Base-by-base conservation (phyloP, 2,113 vertebrate genomes). In the Triplophysa siluroides region DNA sequence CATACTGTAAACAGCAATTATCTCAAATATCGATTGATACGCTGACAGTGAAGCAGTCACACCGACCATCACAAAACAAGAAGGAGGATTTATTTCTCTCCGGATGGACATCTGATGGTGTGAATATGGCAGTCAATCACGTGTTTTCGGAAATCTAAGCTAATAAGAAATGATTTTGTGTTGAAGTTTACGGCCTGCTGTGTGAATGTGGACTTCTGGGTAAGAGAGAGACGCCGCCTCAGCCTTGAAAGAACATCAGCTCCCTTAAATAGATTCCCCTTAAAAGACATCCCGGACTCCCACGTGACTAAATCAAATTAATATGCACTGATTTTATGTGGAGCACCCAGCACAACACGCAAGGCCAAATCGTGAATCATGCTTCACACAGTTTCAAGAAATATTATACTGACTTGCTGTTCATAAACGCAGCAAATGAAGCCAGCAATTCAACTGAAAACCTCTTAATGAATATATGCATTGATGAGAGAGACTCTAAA, bases 191-290 rank as follows among this genome's bases (percentile, higher is more conserved):
- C 73, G 78, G 61, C 72, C 56, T 73, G 73, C 81, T 80, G 78
- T 80, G 72, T 14, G 45, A 77, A 80, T 68, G 54, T 67, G 52
- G 23, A 64, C 58, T 73, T 19, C 56, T 65, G 21, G 47, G 9
- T 56, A 19, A 73, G 68, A 52, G 50, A 77, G 62, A 81, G 52
- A 82, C 74, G 54, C 54, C 18, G 52, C 77, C 63, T 23, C 45
- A 77, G 61, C 76, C 18, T 72, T 69, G 71, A 45, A 60, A 66
- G 73, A 80, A 66, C 79, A 74, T 81, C 79, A 67, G 21, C 66
- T 74, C 45, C 74, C 68, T 84, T 78, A 78, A 75, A 80, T 81
- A 84, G 79, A 78, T 75, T 84, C 69, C 75, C 74, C 83, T 78
- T 81, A 68, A 60, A 84, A 84, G 63, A 78, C 76, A 69, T 63